Base-by-base conservation (phyloP, 2,113 vertebrate species). In the Mesembrinibis cayennensis region DNA sequence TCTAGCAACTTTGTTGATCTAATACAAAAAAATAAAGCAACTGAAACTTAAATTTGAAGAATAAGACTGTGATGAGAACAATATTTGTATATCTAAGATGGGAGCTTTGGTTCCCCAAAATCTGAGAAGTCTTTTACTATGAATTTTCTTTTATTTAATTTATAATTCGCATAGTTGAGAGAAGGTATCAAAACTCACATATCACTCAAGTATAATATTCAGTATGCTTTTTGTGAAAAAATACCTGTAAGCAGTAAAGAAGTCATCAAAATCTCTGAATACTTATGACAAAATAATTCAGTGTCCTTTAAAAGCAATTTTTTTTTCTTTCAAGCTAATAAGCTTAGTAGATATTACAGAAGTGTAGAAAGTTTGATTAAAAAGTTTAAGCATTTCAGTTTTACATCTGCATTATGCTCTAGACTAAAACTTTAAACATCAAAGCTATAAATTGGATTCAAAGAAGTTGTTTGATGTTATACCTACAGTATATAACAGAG, bases 401-500 rank as follows among this genome's bases (percentile, higher is more conserved):
- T 93, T 91, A 97, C 78, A 96, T 95, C 89, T 70, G 36, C 84
- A 82, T 95, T 97, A 92, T 89, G 77, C 87, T 96, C 65, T 77
- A 76, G 44, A 94, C 94, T 96, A 95, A 92, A 97, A 97, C 71
- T 95, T 97, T 91, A 93, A 97, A 97, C 92, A 98, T 88, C 96
- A 97, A 97, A 97, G 94, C 82, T 88, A 89, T 32, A 96, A 91
- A 97, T 94, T 86, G 45, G 92, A 96, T 97, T 97, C 96, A 97
- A 93, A 91, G 71, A 95, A 96, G 42, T 70, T 92, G 97, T 98
- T 97, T 97, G 94, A 97, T 97, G 88, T 96, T 96, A 94, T 94
- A 97, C 80, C 84, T 86, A 89, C 40, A 86, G 66, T 89, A 92
- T 70, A 40, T 67, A 94, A 86, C 42, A 97, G 94, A 96, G 82